These are phyloP conservation scores for Anthophora plumipes DNA, from an alignment of 2,888 invertebrate genomes.

Conservation along the genomic window DNA sequence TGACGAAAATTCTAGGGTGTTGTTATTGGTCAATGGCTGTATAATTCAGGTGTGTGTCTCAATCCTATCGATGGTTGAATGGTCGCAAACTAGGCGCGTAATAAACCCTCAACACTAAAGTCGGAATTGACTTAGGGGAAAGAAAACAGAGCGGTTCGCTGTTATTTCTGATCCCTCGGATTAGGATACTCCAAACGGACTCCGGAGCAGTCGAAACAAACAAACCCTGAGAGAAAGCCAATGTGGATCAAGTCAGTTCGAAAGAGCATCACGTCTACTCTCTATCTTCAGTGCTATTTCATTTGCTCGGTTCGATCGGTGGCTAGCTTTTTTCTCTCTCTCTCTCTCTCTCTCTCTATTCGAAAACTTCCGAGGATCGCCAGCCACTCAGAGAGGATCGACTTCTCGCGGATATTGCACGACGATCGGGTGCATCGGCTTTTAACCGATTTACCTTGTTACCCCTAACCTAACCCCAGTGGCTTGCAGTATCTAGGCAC, in stretches of 20 bases:
- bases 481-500: background rate
- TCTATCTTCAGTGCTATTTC: constrained; percentile 11
- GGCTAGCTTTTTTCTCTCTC: background rate
- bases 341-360: background rate
- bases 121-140: too few relatives aligned
- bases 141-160: too few relatives aligned
- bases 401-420: constrained; percentile 73
- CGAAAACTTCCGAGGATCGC: constrained; percentile 40
- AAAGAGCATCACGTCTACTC: background rate
- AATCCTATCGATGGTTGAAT: too few relatives aligned
- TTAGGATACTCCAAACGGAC: too few relatives aligned
- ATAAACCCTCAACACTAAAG: too few relatives aligned
- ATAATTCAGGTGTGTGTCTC: too few relatives aligned
- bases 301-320: background rate
- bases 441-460: constrained; percentile 74
- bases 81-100: too few relatives aligned
- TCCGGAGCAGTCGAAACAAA: background rate
- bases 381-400: constrained; percentile 43
- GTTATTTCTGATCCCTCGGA: too few relatives aligned
- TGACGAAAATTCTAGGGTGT: too few relatives aligned
- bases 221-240: background rate
- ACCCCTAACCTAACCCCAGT: constrained; percentile 29
- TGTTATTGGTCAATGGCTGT: too few relatives aligned
- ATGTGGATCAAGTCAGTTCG: background rate
- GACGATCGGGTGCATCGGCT: constrained; percentile 66